These are phyloP conservation scores for Galerucella calmariensis DNA, from an alignment of 2,888 invertebrate species.

Conservation along the genomic window DNA sequence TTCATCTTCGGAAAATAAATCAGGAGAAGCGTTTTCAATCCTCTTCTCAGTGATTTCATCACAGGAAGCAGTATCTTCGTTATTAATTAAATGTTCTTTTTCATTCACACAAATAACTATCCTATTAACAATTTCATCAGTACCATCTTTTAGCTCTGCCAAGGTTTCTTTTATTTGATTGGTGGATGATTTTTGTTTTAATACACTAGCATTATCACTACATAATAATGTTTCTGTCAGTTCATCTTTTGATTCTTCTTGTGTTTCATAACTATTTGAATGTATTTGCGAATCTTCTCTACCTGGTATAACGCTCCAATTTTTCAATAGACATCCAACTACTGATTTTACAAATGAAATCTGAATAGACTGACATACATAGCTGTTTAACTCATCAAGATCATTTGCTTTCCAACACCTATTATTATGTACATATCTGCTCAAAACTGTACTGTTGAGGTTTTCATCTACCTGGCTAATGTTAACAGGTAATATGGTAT, in stretches of 20 bases:
- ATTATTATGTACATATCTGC: slow-evolving; percentile 27
- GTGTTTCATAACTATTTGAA: neutral
- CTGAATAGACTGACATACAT: slow-evolving; percentile 11
- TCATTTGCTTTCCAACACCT: slow-evolving; percentile 20
- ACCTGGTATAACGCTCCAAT: slow-evolving; percentile 74
- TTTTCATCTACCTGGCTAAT: neutral
- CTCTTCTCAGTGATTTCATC: neutral
- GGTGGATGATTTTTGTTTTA: neutral
- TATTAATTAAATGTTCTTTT: neutral
- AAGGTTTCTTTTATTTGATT: neutral
- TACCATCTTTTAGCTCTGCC: neutral
- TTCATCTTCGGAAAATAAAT: slow-evolving; percentile 21
- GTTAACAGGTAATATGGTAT: neutral
- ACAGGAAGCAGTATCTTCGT: neutral
- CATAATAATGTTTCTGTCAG: neutral
- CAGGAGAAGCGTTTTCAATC: neutral
- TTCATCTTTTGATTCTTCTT: neutral
- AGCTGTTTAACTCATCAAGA: slow-evolving; percentile 4
- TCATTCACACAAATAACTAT: neutral
- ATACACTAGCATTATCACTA: neutral
- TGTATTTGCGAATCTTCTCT: slow-evolving; percentile 69
- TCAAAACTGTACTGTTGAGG: slow-evolving; percentile 43
- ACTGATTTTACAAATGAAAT: slow-evolving; percentile 63
- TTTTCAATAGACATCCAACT: slow-evolving; percentile 69
- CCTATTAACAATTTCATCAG: neutral